phyloP scores from a whole-genome alignment of 1,140 invertebrate genomes.

The Panagrolaimus sp. region DNA sequence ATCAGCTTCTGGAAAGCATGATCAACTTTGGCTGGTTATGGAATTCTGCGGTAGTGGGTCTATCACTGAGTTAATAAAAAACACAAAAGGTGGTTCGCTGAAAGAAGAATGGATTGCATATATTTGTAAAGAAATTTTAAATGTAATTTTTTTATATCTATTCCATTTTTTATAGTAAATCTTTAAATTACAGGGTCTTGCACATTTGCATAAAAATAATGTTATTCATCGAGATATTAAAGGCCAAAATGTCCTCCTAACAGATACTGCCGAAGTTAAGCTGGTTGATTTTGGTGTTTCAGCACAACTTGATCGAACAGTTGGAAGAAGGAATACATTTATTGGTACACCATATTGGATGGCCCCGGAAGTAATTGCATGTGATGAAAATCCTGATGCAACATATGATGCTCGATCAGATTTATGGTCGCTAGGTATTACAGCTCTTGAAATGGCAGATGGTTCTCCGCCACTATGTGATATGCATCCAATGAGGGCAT shows the following conservation, averaged over 20 bases:
- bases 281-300: constrained; percentile 99
- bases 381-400: constrained; percentile 98
- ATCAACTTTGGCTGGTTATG: constrained; percentile 94
- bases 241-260: constrained; percentile 97
- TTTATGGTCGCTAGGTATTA: constrained; percentile 96
- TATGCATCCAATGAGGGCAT: constrained; percentile 96
- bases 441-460: constrained; percentile 98
- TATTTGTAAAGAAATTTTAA: constrained; percentile 90
- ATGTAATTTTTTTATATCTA: constrained; percentile 21
- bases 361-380: constrained; percentile 88
- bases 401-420: constrained; percentile 99
- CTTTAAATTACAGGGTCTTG: constrained; percentile 71
- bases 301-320: constrained; percentile 95
- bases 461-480: constrained; percentile 87
- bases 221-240: constrained; percentile 99
- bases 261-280: constrained; percentile 98
- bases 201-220: constrained; percentile 94
- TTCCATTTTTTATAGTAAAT: constrained; percentile 8
- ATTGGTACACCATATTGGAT: constrained; percentile 72
- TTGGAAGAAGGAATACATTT: constrained; percentile 95
- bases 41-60: constrained; percentile 99
- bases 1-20: constrained; percentile 84
- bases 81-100: constrained; percentile 89
- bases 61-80: constrained; percentile 97
- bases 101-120: constrained; percentile 99